phyloP scores from a whole-genome alignment of 2,888 invertebrate genomes.

The Chymomyza procnemis region DNA sequence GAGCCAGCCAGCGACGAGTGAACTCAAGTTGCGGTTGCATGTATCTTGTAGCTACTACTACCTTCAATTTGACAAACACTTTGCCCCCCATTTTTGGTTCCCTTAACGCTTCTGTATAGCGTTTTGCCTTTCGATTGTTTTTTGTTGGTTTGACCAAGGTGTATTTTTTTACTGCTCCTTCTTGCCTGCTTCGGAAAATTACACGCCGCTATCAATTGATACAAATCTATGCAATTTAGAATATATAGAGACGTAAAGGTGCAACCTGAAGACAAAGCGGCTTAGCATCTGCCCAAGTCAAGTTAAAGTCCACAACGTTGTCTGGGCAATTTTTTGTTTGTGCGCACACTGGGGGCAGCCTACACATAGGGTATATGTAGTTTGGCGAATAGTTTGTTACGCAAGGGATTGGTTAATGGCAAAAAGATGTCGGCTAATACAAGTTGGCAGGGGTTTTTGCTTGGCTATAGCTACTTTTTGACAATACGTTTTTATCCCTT shows the following conservation, averaged over 20 bases:
- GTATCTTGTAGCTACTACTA: constrained; percentile 32
- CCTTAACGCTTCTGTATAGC: constrained; percentile 36
- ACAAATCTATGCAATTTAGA: constrained; percentile 61
- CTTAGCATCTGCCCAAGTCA: constrained; percentile 3
- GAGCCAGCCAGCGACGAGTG: background rate
- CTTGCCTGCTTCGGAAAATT: constrained; percentile 30
- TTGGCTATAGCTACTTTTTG: too few species aligned
- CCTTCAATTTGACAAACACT: constrained; percentile 63
- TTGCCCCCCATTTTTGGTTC: constrained; percentile 7
- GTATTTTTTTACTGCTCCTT: constrained; percentile 27
- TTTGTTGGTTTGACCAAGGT: constrained; percentile 28
- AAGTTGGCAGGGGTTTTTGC: too few species aligned
- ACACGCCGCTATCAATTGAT: constrained; percentile 63
- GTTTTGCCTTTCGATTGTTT: constrained; percentile 33
- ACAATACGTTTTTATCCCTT: too few species aligned
- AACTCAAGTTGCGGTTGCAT: constrained; percentile 21
- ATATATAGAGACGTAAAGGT: constrained; percentile 63
- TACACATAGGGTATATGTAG: background rate
- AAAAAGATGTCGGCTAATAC: background rate
- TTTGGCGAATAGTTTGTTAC: background rate
- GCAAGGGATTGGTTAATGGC: background rate
- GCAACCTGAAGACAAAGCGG: constrained; percentile 18
- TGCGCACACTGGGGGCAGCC: background rate
- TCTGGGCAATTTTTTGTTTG: background rate
- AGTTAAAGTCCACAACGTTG: background rate